Conservation (phyloP, 2,888 invertebrate species). For the Hydrotaea cyrtoneurina region DNA sequence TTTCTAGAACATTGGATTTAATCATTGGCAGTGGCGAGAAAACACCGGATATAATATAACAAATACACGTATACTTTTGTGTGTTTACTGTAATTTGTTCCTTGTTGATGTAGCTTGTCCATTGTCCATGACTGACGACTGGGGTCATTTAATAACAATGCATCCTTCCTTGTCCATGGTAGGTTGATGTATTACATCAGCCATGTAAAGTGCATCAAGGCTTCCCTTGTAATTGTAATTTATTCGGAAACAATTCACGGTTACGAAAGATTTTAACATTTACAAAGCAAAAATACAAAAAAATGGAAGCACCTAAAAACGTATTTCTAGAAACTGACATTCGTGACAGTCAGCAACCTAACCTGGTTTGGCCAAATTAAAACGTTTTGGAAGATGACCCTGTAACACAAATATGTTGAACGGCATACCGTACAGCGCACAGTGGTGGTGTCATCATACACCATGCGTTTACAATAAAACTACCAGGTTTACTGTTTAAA, state of each 20-base stretch:
- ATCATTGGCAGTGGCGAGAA: no score
- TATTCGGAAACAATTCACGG: slow-evolving; percentile 52
- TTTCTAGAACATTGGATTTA: no score
- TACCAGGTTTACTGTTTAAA: slow-evolving; percentile 13
- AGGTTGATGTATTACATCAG: neutral
- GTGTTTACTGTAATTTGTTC: no score
- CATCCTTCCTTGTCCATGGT: neutral
- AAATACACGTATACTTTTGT: no score
- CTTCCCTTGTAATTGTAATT: slow-evolving; percentile 57
- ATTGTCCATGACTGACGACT: neutral
- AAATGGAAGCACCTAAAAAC: slow-evolving; percentile 28
- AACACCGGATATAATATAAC: no score
- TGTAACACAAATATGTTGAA: slow-evolving; percentile 56
- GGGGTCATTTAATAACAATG: neutral
- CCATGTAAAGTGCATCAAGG: slow-evolving; percentile 46
- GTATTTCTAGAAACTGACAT: slow-evolving; percentile 65
- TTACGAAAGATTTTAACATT: slow-evolving; percentile 20
- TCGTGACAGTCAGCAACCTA: slow-evolving; percentile 53
- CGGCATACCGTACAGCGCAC: slow-evolving; percentile 12
- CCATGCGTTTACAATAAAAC: slow-evolving; percentile 53
- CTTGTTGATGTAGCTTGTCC: no score
- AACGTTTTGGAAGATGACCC: slow-evolving; percentile 68
- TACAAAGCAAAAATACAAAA: slow-evolving; percentile 12
- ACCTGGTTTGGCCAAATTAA: slow-evolving; percentile 67
- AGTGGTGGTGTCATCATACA: no score